Conservation (phyloP, 2,113 vertebrate genomes). For the Condylura cristata region DNA sequence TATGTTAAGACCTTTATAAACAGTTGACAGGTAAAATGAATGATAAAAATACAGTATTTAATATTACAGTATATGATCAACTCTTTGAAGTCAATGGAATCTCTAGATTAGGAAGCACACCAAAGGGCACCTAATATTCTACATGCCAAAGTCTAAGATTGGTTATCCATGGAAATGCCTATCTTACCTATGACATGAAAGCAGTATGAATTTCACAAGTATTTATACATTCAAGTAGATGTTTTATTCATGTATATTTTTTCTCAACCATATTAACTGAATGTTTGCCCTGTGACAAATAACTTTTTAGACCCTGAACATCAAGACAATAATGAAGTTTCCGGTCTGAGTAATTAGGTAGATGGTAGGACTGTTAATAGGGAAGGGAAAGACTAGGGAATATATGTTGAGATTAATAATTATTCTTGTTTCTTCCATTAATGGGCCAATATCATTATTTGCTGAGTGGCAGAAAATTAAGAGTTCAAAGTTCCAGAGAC, state of each 20-base stretch:
- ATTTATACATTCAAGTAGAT: not conserved
- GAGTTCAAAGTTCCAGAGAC: not conserved
- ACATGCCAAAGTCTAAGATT: not conserved
- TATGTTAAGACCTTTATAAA: not conserved
- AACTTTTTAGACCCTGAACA: not conserved
- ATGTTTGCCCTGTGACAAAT: not conserved
- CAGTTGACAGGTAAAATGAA: not conserved
- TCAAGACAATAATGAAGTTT: not conserved
- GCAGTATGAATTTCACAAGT: not conserved
- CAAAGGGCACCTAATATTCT: not conserved
- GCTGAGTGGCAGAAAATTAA: not conserved
- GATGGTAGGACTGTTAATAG: not conserved
- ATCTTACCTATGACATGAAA: not conserved
- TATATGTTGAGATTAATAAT: not conserved
- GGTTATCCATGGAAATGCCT: not conserved
- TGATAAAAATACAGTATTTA: not conserved
- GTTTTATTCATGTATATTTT: not conserved
- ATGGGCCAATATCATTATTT: not conserved
- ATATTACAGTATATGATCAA: not conserved
- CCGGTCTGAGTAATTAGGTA: not conserved
- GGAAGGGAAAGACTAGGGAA: not conserved
- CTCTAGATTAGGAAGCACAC: not conserved
- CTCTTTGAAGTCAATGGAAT: slow-evolving; percentile 15
- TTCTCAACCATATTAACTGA: not conserved
- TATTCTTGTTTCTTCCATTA: not conserved